Evolutionary conservation across 2,113 vertebrate species (phyloP), one percentile per base, ranked within the genome.

Genomic region (Glareola pratincola): DNA sequence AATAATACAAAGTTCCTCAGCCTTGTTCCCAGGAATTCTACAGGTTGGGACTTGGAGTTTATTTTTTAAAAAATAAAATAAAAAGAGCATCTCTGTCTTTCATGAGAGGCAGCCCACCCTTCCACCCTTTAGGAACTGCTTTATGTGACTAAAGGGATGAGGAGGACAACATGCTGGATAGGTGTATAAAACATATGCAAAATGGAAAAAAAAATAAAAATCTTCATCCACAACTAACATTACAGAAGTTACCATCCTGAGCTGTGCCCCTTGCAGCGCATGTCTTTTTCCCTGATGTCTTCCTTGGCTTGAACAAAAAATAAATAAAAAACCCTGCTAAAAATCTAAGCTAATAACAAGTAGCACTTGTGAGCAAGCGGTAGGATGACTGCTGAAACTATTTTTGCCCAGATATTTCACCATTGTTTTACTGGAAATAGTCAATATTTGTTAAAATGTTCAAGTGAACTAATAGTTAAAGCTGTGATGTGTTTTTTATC

Each of bases 401-500:
- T 18, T 72, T 68, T 68, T 26, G 34, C 23, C 2, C 9, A 60
- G 36, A 34, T 66, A 60, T 56, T 90, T 90, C 59, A 68, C 9
- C 4, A 14, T 59, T 1, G 3, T 68, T 72, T 74, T 36, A 78
- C 5, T 81, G 14, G 20, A 64, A 85, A 56, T 82, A 32, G 29
- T 59, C 86, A 67, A 74, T 57, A 47, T 14, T 68, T 1, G 12
- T 48, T 87, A 9, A 73, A 84, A 78, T 24, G 9, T 71, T 77
- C 36, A 79, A 68, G 4, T 45, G 20, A 79, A 47, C 8, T 56
- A 63, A 39, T 24, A 82, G 27, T 29, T 90, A 54, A 12, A 90
- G 37, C 4, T 76, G 18, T 54, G 26, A n/a, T 0, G 0, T 11
- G 1, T 1, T 77, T 76, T 85, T n/a, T 27, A 80, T 62, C 16